A percentile compares a stretch with the other conserved stretches of the same genome.
Conservation (phyloP, 1,140 invertebrate species). For the Nebria ingens region DNA sequence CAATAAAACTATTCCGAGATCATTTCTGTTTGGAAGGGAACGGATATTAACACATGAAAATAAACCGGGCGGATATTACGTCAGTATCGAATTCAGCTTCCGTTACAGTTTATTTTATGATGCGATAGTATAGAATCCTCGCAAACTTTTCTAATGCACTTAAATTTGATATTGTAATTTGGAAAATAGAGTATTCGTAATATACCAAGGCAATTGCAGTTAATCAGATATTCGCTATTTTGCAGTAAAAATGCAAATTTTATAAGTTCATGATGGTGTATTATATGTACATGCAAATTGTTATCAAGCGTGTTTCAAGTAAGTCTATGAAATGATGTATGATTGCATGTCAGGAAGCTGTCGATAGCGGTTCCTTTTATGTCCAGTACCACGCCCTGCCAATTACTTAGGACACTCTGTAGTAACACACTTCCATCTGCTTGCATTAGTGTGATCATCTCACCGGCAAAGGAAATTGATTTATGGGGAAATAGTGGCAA, state of each 20-base stretch:
- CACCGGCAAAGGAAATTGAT: not conserved
- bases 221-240: too few species aligned
- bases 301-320: not conserved
- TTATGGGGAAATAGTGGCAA: not conserved
- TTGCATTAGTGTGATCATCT: not conserved
- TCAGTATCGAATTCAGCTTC: not conserved
- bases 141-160: too few species aligned
- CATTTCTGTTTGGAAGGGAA: not conserved
- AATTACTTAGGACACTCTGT: constrained; percentile 3
- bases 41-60: not conserved
- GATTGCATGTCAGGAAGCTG: constrained; percentile 5
- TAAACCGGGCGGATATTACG: not conserved
- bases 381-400: not conserved
- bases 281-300: not conserved
- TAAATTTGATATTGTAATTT: too few species aligned
- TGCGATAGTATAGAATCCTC: too few species aligned
- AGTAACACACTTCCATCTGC: not conserved
- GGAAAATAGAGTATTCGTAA: too few species aligned
- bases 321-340: constrained; percentile 3
- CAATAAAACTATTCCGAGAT: not conserved
- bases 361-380: constrained; percentile 3
- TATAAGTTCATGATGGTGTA: not conserved
- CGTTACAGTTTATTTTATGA: not conserved
- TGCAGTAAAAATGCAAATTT: not conserved
- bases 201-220: too few species aligned